These are phyloP conservation scores for Pristionchus fissidentatus DNA, from an alignment of 2,888 invertebrate species.

Conservation along the genomic window DNA sequence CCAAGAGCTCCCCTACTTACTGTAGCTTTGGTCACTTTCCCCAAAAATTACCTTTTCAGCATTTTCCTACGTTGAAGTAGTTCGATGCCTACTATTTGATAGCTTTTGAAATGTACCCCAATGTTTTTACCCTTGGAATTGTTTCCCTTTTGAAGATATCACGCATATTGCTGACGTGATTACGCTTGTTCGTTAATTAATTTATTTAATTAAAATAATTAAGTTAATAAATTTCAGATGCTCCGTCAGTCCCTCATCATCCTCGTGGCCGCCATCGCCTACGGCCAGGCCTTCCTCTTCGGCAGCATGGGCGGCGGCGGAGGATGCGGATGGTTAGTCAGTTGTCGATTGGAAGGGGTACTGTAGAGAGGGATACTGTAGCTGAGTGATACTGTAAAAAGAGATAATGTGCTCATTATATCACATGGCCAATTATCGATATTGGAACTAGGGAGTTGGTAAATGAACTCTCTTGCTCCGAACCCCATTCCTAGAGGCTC, in stretches of 20 bases:
- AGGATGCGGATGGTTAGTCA: constrained; percentile 12
- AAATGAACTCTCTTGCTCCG: too few relatives aligned
- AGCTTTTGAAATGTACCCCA: too few relatives aligned
- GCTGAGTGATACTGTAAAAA: background rate
- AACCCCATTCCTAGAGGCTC: too few relatives aligned
- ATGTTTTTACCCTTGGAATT: too few relatives aligned
- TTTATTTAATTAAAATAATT: background rate
- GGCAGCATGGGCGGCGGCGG: constrained; percentile 25
- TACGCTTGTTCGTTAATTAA: background rate
- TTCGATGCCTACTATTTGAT: background rate
- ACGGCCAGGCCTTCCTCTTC: constrained; percentile 42
- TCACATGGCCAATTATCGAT: background rate
- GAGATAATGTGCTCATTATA: too few relatives aligned
- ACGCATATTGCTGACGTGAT: too few relatives aligned
- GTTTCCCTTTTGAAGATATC: too few relatives aligned
- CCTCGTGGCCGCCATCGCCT: background rate
- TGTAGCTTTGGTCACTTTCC: too few relatives aligned
- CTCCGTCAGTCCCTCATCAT: constrained; percentile 28
- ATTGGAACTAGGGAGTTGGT: too few relatives aligned
- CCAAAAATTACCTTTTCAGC: background rate
- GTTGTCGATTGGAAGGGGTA: background rate
- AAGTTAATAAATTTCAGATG: constrained; percentile 6
- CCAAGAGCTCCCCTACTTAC: too few relatives aligned
- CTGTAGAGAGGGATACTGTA: too few relatives aligned
- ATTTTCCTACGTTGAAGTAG: background rate